phyloP scores from a whole-genome alignment of 2,113 vertebrate genomes.

The Elanus axillaris region DNA sequence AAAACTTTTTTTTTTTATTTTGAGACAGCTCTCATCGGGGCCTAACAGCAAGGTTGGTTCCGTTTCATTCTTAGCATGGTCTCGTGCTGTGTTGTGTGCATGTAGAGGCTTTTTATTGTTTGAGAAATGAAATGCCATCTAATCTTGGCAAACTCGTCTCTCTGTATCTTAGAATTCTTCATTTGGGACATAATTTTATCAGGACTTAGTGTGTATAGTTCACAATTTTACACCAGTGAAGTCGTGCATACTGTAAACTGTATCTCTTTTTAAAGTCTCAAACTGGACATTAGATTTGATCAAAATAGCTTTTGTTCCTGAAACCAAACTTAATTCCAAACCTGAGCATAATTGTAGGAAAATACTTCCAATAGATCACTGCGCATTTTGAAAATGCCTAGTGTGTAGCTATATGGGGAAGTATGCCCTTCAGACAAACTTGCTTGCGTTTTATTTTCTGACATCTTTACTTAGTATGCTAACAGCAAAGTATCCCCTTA shows the following conservation, averaged over 20 bases:
- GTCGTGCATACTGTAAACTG: not conserved
- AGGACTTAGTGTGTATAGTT: not conserved
- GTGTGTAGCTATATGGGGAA: not conserved
- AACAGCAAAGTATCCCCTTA: not conserved
- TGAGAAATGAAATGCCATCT: not conserved
- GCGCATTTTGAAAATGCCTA: not conserved
- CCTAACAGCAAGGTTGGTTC: slow-evolving; percentile 41
- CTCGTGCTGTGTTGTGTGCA: slow-evolving; percentile 32
- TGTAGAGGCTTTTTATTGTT: slow-evolving; percentile 13
- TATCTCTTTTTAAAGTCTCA: not conserved
- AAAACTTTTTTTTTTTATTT: not conserved
- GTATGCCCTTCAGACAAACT: not conserved
- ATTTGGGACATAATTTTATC: not conserved
- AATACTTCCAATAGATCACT: not conserved
- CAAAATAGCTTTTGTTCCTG: not conserved
- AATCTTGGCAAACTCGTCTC: not conserved
- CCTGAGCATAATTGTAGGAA: not conserved
- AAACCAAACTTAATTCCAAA: not conserved
- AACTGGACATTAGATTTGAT: not conserved
- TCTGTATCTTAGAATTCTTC: not conserved
- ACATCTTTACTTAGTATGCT: not conserved
- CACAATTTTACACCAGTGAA: not conserved
- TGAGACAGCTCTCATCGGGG: slow-evolving; percentile 21
- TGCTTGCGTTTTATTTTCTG: not conserved
- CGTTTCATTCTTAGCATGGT: slow-evolving; percentile 18